These are phyloP conservation scores for Eufriesea mexicana DNA, from an alignment of 1,140 invertebrate genomes.

Conservation along the genomic window DNA sequence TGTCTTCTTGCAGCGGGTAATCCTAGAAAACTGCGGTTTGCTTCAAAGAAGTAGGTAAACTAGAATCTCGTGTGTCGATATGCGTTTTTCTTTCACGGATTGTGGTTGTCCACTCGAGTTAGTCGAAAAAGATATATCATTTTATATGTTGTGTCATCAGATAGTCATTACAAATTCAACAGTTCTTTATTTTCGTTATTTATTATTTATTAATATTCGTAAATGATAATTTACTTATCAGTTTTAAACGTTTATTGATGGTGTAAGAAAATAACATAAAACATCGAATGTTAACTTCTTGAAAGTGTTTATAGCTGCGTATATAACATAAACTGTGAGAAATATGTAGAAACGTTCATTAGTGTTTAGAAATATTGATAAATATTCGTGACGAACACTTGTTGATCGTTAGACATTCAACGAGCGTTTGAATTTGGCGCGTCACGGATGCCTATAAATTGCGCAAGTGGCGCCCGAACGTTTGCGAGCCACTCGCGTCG, in stretches of 20 bases:
- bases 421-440: too few relatives aligned
- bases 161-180: neutral
- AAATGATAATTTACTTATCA: neutral
- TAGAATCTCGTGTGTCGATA: slow-evolving; percentile 38
- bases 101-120: slow-evolving; percentile 3
- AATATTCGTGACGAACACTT: too few relatives aligned
- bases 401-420: too few relatives aligned
- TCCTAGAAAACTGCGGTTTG: slow-evolving; percentile 43
- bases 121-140: neutral
- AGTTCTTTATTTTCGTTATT: too few relatives aligned
- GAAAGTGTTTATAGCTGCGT: too few relatives aligned
- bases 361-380: too few relatives aligned
- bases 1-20: slow-evolving; percentile 10
- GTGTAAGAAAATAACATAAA: neutral
- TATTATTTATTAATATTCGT: neutral
- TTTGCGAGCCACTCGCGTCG: too few relatives aligned
- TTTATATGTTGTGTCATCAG: neutral
- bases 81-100: neutral
- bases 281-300: too few relatives aligned
- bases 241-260: neutral
- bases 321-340: too few relatives aligned
- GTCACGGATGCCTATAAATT: too few relatives aligned
- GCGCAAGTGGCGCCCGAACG: too few relatives aligned
- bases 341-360: too few relatives aligned
- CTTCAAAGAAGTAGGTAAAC: slow-evolving; percentile 6